A percentile compares a stretch with the other conserved stretches of the same genome.
phyloP scores from a whole-genome alignment of 2,113 vertebrate genomes.

The Myiozetetes cayanensis region DNA sequence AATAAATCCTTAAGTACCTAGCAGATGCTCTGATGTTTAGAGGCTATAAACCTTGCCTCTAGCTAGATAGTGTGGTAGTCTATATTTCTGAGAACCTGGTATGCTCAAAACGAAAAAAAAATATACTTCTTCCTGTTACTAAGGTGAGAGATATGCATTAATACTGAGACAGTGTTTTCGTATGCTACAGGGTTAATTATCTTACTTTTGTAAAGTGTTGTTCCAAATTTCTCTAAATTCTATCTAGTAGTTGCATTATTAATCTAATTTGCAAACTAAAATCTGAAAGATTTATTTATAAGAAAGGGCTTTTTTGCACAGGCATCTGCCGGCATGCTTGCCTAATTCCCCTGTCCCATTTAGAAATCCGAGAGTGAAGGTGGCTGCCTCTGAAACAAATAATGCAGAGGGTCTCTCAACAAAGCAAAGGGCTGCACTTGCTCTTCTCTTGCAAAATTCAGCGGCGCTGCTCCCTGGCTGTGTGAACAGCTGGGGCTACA shows the following conservation, averaged over 20 bases:
- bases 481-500: conserved; percentile 44
- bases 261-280: neutral
- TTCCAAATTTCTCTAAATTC: neutral
- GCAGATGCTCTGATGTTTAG: conserved; percentile 1
- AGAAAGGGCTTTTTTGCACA: neutral
- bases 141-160: neutral
- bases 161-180: neutral
- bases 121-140: neutral
- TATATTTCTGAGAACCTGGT: neutral
- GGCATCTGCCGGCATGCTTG: neutral
- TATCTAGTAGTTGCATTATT: neutral
- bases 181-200: neutral
- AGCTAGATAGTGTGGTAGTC: neutral
- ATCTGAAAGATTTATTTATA: conserved; percentile 20
- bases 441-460: conserved; percentile 66
- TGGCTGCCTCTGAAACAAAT: conserved; percentile 31
- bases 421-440: neutral
- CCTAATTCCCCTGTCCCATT: neutral
- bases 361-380: neutral
- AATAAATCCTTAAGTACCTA: conserved; percentile 30
- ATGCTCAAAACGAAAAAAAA: neutral
- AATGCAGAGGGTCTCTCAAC: conserved; percentile 5
- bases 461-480: conserved; percentile 24
- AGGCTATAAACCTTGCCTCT: neutral
- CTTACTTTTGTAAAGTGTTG: neutral